These are phyloP conservation scores for Lordiphosa stackelbergi DNA, from an alignment of 1,140 invertebrate genomes.

Conservation along the genomic window DNA sequence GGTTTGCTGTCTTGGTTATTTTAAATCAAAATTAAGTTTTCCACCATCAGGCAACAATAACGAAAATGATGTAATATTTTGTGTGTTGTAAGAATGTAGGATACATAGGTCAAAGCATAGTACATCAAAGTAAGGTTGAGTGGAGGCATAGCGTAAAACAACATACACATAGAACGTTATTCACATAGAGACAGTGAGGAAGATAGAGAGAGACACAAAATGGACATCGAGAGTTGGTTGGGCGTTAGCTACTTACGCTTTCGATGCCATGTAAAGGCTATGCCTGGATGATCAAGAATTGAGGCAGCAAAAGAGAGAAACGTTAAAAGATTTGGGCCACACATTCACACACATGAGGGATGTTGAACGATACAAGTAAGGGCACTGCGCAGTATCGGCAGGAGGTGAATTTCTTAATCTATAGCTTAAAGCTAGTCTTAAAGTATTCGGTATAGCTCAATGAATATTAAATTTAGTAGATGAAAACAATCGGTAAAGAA, in stretches of 20 bases:
- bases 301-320: constrained; percentile 64
- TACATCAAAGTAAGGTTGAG: constrained; percentile 5
- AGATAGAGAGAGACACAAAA: constrained; percentile 10
- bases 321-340: constrained; percentile 50
- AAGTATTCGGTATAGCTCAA: too few relatives aligned
- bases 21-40: too few relatives aligned
- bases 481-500: too few relatives aligned
- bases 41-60: too few relatives aligned
- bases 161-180: constrained; percentile 13
- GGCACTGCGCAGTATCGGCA: too few relatives aligned
- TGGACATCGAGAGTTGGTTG: constrained; percentile 6
- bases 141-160: constrained; percentile 20
- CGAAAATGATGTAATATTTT: too few relatives aligned
- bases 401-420: neutral
- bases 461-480: too few relatives aligned
- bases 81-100: too few relatives aligned
- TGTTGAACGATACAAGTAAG: constrained; percentile 6
- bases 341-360: constrained; percentile 26
- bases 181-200: constrained; percentile 31
- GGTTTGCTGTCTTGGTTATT: too few relatives aligned
- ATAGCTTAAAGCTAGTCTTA: too few relatives aligned
- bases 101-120: too few relatives aligned
- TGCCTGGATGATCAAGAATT: constrained; percentile 42
- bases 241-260: constrained; percentile 64
- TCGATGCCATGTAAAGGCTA: constrained; percentile 53